Evolutionary conservation across 2,888 invertebrate genomes (phyloP), one percentile per base, ranked within the genome.

Genomic region (Seladonia tumulorum): DNA sequence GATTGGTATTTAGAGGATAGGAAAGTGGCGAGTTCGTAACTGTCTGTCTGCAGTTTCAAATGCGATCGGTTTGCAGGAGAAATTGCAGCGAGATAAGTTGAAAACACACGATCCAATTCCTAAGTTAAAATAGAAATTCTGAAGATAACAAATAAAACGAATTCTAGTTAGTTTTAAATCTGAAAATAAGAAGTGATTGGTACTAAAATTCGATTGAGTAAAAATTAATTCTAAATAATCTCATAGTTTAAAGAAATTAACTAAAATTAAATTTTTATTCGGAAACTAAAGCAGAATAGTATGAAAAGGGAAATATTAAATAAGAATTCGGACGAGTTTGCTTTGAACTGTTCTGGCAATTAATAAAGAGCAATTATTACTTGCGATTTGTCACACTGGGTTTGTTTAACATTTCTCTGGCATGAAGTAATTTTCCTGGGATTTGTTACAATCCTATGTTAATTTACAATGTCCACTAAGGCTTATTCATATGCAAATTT

Each of bases 1-100:
- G 63, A 53, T 76, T 60, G 72, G 57, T 57, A 71, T 83, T 88
- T 87, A 82, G 78, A 78, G 66, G 47, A 68, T 82, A 82, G n/a
- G 80, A 83, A 71, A 80, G 76, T 66, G 47, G 63, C 57, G 66
- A 18, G 72, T 78, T 85, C 35, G 49, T 66, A 68, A 66, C 68
- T 53, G 73, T 78, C 60, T 73, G 42, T 47, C 86, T 70, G 39
- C 63, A 71, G 70, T 57, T 81, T 81, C 76, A 70, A 73, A 35
- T 57, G 42, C 78, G 78, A n/a, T 63, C 73, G 53, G 73, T 75
- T 79, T 83, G 71, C 53, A 49, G 39, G 84, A 85, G 84, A 85
- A 79, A 85, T 79, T 85, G 75, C 53, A 53, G 42, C 25, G 29
- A 78, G 18, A 39, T 63, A 42, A 49, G 29, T 73, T 75, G 57